Evolutionary conservation across 2,888 invertebrate species (phyloP), one percentile per base, ranked within the genome.

Genomic region (Myopa tessellatipennis): DNA sequence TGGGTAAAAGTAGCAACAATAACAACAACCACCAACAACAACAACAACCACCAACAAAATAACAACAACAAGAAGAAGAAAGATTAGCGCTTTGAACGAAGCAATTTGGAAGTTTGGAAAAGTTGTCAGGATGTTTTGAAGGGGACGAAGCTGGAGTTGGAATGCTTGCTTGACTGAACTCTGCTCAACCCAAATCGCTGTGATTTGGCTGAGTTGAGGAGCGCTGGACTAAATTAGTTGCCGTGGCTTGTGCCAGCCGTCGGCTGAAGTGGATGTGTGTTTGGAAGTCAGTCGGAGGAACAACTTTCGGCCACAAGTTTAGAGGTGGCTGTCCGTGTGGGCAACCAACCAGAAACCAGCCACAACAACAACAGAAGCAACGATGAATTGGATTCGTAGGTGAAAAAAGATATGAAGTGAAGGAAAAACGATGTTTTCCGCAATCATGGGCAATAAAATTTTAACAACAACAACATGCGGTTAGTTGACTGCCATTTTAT

Each of bases 341-440:
- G 52, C 71, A 55, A 34, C 61, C 18, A 61, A 61, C 26, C 45
- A 45, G 45, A n/a, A n/a, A n/a, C n/a, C 45, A 45, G 10, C 45
- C 1, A 65, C 34, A 65, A 16, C 34, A 65, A 65, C 34, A 38
- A 65, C 34, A 65, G 26, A 5, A 34, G 26, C 5, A 18, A 38
- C 14, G 3, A 65, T 4, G 40, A 60, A 18, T 60, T 60, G 6
- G 4, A 40, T 40, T 18, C n/a, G 60, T 72, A 60, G 58, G 60
- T 58, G 72, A 55, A 72, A 40, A 34, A 63, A 63, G 34, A 18
- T n/a, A 34, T 26, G 26, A 26, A 26, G 26, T 26, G 26, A 63
- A 26, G 34, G 26, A 50, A 50, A 68, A 36, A 68, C n/a, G 68
- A 16, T 45, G 58, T 71, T 71, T 71, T 71, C 71, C 55, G 71